These are phyloP conservation scores for Coronaproctus castanopsis DNA, from an alignment of 2,888 invertebrate genomes.

Conservation along the genomic window DNA sequence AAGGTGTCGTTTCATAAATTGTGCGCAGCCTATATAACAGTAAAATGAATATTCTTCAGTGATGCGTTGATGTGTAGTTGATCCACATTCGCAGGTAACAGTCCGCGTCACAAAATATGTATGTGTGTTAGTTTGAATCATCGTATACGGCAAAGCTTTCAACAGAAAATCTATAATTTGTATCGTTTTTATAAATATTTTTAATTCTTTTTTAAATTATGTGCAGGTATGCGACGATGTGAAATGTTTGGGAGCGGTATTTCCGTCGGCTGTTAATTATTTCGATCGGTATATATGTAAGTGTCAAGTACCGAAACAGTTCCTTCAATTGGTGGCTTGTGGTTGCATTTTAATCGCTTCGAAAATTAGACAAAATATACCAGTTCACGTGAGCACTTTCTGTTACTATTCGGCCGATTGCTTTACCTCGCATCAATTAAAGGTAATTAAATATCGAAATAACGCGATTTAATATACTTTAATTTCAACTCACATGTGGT, in stretches of 20 bases:
- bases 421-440: conserved; percentile 47
- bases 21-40: no score
- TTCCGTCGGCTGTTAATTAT: conserved; percentile 61
- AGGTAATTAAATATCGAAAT: conserved; percentile 53
- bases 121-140: no score
- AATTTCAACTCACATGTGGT: no score
- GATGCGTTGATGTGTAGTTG: no score
- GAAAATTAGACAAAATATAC: conserved; percentile 58
- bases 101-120: no score
- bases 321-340: conserved; percentile 59
- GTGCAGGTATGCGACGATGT: conserved; percentile 69
- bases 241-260: conserved; percentile 61
- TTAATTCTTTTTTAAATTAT: conserved; percentile 4
- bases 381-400: conserved; percentile 50
- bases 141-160: no score
- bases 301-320: conserved; percentile 46
- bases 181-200: not conserved
- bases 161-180: no score
- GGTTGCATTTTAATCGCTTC: conserved; percentile 62
- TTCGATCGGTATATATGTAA: conserved; percentile 61
- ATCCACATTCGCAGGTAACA: no score
- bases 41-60: no score
- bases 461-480: no score
- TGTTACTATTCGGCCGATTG: conserved; percentile 68
- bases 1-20: no score